Evolutionary conservation across 2,797 vertebrate genomes (phyloP).

Genomic region (Sebastes kiyomatsui): DNA sequence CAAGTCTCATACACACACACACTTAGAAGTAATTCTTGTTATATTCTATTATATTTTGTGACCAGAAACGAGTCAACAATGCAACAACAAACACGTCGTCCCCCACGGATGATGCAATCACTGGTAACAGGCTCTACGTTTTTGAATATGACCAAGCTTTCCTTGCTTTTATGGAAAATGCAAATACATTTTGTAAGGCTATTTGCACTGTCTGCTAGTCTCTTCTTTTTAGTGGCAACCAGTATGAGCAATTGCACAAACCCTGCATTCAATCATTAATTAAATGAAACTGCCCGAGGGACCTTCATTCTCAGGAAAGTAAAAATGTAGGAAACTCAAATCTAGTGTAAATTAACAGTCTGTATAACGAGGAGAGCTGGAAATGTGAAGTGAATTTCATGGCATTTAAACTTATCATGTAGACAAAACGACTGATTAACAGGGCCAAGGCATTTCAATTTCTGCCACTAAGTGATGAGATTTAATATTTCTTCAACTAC

Average conservation of each 20-base stretch:
- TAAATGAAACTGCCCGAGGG: background rate
- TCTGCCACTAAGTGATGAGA: background rate
- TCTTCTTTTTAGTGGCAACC: slow-evolving; percentile 6
- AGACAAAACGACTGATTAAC: background rate
- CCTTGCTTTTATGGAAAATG: background rate
- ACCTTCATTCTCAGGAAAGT: background rate
- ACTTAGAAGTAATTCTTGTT: background rate
- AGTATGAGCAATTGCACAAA: background rate
- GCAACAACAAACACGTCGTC: slow-evolving; percentile 7
- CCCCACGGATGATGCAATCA: slow-evolving; percentile 24
- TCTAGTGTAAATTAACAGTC: background rate
- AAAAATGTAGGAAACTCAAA: slow-evolving; percentile 18
- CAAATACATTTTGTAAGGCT: background rate
- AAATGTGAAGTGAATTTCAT: slow-evolving; percentile 4
- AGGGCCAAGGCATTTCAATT: background rate
- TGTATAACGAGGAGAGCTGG: background rate
- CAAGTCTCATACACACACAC: background rate
- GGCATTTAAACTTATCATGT: slow-evolving; percentile 10
- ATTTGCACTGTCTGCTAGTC: background rate
- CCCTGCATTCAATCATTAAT: background rate
- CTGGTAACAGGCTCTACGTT: slow-evolving; percentile 14
- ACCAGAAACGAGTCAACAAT: background rate
- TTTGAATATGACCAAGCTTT: background rate
- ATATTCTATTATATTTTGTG: slow-evolving; percentile 7
- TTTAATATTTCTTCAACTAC: background rate